Conservation (phyloP, 2,888 invertebrate species). For the Celastrina argiolus region DNA sequence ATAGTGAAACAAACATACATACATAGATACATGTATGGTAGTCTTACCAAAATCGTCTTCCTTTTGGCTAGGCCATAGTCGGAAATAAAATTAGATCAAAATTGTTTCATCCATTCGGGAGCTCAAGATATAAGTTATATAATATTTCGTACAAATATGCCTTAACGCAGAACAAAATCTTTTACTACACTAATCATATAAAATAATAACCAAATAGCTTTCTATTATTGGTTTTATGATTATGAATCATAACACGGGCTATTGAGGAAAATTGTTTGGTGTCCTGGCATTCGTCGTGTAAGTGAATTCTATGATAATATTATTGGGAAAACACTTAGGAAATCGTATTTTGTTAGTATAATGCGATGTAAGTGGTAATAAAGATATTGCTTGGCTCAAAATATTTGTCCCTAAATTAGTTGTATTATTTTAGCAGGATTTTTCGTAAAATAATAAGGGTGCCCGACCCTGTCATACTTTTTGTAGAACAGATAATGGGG, state of each 20-base stretch:
- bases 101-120: no score
- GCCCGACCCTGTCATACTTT: no score
- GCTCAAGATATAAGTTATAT: no score
- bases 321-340: neutral
- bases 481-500: neutral
- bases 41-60: no score
- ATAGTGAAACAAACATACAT: no score
- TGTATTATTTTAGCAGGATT: no score
- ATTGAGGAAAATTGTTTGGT: neutral
- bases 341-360: neutral
- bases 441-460: no score
- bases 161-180: neutral
- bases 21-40: no score
- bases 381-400: neutral
- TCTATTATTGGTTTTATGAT: conserved; percentile 5
- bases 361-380: neutral
- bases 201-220: neutral
- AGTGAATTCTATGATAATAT: conserved; percentile 3
- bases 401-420: neutral
- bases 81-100: no score
- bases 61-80: no score
- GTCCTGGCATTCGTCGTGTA: neutral
- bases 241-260: conserved; percentile 13
- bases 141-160: neutral
- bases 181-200: neutral